A percentile compares a stretch with the other conserved stretches of the same genome.
These are phyloP conservation scores for Eubasilissa splendida DNA, from an alignment of 2,888 invertebrate species.

Conservation along the genomic window DNA sequence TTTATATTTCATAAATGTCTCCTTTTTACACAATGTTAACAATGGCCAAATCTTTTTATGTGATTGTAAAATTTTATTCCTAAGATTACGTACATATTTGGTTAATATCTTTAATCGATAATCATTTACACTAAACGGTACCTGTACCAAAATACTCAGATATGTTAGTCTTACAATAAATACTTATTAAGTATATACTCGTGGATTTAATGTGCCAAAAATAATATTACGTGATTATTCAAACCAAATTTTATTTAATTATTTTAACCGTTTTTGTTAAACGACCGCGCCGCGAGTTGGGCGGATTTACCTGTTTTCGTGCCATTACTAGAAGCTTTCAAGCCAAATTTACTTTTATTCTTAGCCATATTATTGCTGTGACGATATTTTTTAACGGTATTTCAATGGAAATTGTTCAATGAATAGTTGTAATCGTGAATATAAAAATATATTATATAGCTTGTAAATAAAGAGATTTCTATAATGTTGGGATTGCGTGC, in stretches of 20 bases:
- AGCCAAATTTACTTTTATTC: slow-evolving; percentile 12
- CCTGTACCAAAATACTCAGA: slow-evolving; percentile 38
- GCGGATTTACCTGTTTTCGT: slow-evolving; percentile 1
- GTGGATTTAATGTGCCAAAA: slow-evolving; percentile 38
- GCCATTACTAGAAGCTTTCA: slow-evolving; percentile 26
- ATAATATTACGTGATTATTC: slow-evolving; percentile 1
- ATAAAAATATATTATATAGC: not conserved
- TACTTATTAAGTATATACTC: slow-evolving; percentile 30
- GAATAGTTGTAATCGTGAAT: slow-evolving; percentile 11
- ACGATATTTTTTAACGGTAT: not conserved
- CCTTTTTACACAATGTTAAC: slow-evolving; percentile 5
- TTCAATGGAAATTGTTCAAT: slow-evolving; percentile 15
- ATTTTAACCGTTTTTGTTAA: slow-evolving; percentile 14
- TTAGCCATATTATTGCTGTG: slow-evolving; percentile 2
- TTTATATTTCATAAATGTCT: slow-evolving; percentile 21
- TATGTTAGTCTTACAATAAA: slow-evolving; percentile 12
- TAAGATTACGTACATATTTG: not conserved
- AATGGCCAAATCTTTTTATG: slow-evolving; percentile 30
- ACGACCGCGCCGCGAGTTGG: no score
- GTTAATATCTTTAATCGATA: slow-evolving; percentile 1
- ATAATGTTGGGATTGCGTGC: slow-evolving; percentile 21
- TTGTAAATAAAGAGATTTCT: slow-evolving; percentile 15
- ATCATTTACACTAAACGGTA: slow-evolving; percentile 15
- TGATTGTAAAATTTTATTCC: slow-evolving; percentile 32
- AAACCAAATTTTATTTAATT: slow-evolving; percentile 27